Evolutionary conservation across 1,140 invertebrate genomes (phyloP).

Genomic region (Maconellicoccus hirsutus): DNA sequence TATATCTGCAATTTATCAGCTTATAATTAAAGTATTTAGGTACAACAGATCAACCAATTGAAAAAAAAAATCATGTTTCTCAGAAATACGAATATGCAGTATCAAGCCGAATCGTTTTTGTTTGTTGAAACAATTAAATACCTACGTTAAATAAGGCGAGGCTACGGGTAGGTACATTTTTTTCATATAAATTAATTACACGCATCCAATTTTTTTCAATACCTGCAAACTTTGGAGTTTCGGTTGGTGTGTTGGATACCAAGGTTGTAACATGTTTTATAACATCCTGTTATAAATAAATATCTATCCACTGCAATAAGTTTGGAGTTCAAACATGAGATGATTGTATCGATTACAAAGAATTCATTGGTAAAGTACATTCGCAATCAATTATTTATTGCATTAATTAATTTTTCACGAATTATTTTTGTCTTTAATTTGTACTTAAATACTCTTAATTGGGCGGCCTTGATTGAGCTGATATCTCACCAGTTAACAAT

Average conservation of each 20-base stretch:
- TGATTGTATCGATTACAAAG: slow-evolving; percentile 3
- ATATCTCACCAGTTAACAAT: too few species aligned
- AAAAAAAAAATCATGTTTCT: too few species aligned
- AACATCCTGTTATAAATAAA: neutral
- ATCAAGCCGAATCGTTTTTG: too few species aligned
- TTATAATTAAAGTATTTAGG: too few species aligned
- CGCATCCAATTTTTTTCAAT: neutral
- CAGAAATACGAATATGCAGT: too few species aligned
- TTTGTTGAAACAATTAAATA: neutral
- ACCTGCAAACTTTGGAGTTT: neutral
- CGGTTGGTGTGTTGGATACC: neutral
- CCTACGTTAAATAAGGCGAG: neutral
- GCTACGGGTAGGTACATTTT: neutral
- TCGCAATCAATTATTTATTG: neutral
- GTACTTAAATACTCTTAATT: neutral
- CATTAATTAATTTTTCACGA: neutral
- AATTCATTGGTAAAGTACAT: neutral
- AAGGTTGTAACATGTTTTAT: neutral
- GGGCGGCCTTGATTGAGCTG: neutral
- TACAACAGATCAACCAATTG: too few species aligned
- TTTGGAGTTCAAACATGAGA: neutral
- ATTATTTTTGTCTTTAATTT: neutral
- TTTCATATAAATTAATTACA: neutral
- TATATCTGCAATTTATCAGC: too few species aligned
- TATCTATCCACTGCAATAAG: neutral